These are phyloP conservation scores for Orycteropus afer DNA, from an alignment of 2,113 vertebrate species.

Conservation along the genomic window DNA sequence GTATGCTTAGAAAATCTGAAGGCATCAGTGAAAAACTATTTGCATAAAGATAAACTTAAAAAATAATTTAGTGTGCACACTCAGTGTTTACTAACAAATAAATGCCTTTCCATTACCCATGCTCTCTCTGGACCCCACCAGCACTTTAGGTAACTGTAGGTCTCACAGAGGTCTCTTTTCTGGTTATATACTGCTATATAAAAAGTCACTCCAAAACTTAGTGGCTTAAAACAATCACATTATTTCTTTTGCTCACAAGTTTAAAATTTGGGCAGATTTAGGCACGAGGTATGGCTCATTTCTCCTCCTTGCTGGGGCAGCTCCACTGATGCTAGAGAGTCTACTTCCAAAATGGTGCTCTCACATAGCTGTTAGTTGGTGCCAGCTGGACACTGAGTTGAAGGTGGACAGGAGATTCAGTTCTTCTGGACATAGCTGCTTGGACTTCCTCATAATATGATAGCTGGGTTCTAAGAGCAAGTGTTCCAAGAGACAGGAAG, in stretches of 20 bases:
- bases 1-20: not conserved
- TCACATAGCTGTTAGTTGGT: not conserved
- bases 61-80: not conserved
- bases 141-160: too few species aligned
- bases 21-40: not conserved
- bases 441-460: not conserved
- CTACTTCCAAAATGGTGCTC: accelerated
- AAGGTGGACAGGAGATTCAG: not conserved
- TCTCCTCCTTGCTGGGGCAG: not conserved
- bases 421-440: not conserved
- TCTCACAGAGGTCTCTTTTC: not conserved
- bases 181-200: not conserved
- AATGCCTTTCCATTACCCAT: not conserved
- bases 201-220: not conserved
- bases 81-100: not conserved
- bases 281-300: not conserved
- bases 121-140: not conserved
- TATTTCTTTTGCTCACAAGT: not conserved
- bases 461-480: not conserved
- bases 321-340: not conserved
- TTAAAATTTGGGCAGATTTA: not conserved
- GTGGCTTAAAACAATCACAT: not conserved
- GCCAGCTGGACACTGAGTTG: not conserved
- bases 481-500: not conserved
- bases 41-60: not conserved